Conservation (phyloP, 2,888 invertebrate genomes). For the Sarcophaga rosellei region DNA sequence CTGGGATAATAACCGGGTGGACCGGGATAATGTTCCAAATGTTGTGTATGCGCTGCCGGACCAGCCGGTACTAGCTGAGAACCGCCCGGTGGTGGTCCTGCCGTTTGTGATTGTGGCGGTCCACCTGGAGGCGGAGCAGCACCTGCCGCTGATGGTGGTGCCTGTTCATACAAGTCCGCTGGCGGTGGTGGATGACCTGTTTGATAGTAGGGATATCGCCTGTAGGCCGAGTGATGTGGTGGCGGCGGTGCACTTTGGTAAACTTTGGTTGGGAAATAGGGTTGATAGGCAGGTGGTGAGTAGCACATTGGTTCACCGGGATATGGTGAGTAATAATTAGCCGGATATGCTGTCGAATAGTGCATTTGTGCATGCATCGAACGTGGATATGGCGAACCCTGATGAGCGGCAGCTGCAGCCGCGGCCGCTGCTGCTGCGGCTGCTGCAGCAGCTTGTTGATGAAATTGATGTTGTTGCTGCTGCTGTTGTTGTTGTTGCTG, state of each 20-base stretch:
- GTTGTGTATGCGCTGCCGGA: conserved; percentile 80
- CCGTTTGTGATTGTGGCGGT: conserved; percentile 71
- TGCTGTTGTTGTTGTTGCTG: conserved; percentile 73
- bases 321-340: conserved; percentile 80
- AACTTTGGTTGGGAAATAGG: conserved; percentile 82
- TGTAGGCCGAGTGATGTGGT: conserved; percentile 75
- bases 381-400: conserved; percentile 78
- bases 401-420: conserved; percentile 79
- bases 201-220: conserved; percentile 77
- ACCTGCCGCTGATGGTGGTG: conserved; percentile 67
- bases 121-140: conserved; percentile 62
- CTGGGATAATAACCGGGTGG: conserved; percentile 84
- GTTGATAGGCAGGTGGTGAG: conserved; percentile 83
- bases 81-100: conserved; percentile 75
- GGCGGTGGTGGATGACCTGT: conserved; percentile 75
- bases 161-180: conserved; percentile 79
- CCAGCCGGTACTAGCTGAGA: conserved; percentile 81
- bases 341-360: conserved; percentile 81
- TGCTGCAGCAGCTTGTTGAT: conserved; percentile 75
- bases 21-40: conserved; percentile 83
- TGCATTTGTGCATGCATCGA: conserved; percentile 81
- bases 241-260: conserved; percentile 80
- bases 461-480: conserved; percentile 76
- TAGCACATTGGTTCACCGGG: conserved; percentile 82
- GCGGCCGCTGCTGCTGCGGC: conserved; percentile 77